These are phyloP conservation scores for Gnatocerus cornutus DNA, from an alignment of 2,888 invertebrate species.

Conservation along the genomic window DNA sequence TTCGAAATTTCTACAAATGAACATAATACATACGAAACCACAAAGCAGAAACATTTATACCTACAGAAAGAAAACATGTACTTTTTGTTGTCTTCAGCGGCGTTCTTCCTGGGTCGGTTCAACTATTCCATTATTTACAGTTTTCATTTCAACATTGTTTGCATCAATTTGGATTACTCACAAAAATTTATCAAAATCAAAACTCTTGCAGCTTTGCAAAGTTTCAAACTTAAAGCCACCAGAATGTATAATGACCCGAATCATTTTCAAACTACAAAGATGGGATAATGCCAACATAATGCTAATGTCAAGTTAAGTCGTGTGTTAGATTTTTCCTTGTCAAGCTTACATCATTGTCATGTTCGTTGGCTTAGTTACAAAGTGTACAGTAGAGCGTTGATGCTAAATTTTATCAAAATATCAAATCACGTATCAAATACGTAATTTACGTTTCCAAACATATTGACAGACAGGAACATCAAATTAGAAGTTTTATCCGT, in stretches of 20 bases:
- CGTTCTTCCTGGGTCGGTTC: conserved; percentile 9
- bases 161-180: too few relatives aligned
- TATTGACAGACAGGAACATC: too few relatives aligned
- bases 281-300: background rate
- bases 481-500: too few relatives aligned
- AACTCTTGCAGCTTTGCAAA: background rate
- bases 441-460: too few relatives aligned
- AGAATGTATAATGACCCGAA: background rate
- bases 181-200: background rate
- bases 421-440: too few relatives aligned
- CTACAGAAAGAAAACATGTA: conserved; percentile 7
- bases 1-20: conserved; percentile 5
- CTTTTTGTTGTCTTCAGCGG: conserved; percentile 23
- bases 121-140: conserved; percentile 5
- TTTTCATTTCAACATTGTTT: too few relatives aligned
- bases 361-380: background rate
- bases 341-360: background rate
- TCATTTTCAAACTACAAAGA: background rate
- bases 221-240: background rate
- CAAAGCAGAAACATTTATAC: conserved; percentile 10
- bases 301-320: background rate
- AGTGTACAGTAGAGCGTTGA: background rate
- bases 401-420: background rate
- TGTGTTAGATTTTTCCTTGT: background rate
- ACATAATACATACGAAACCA: background rate